These are phyloP conservation scores for Pagetopsis macropterus DNA, from an alignment of 2,797 vertebrate species.

Conservation along the genomic window DNA sequence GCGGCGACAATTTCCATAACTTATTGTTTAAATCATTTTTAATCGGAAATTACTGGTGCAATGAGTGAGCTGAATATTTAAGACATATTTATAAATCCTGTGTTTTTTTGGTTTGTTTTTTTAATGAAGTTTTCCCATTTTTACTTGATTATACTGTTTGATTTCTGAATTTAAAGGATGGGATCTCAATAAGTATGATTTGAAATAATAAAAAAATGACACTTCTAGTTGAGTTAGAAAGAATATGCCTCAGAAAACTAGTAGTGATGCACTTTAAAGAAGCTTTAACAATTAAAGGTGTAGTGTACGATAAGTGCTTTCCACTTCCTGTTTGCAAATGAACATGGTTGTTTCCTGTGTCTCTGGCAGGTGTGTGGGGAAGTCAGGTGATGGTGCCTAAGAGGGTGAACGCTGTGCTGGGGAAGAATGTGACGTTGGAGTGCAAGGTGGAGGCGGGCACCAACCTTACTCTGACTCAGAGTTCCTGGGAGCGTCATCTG, in stretches of 20 bases:
- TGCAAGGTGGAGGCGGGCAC: constrained; percentile 93
- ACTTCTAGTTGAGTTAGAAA: not conserved
- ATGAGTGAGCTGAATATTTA: not conserved
- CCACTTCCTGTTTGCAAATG: constrained; percentile 3
- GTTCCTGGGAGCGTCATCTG: constrained; percentile 94
- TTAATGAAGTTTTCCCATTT: too few relatives aligned
- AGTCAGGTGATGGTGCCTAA: constrained; percentile 92
- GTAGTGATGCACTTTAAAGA: not conserved
- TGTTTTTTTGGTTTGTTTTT: too few relatives aligned
- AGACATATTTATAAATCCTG: not conserved
- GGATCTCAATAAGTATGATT: not conserved
- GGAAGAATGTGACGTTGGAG: constrained; percentile 94
- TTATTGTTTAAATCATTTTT: not conserved
- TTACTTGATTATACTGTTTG: too few relatives aligned
- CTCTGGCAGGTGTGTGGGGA: constrained; percentile 86
- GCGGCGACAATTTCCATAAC: not conserved
- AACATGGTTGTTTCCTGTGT: constrained; percentile 3
- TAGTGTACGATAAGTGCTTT: not conserved
- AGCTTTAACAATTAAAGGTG: not conserved
- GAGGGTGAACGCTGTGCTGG: constrained; percentile 92
- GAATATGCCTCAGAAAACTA: not conserved
- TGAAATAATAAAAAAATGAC: not conserved
- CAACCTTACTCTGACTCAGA: constrained; percentile 91
- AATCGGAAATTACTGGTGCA: not conserved
- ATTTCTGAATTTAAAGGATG: not conserved